Conservation (phyloP, 23 tunicate species). For the Ascidia mentula region DNA sequence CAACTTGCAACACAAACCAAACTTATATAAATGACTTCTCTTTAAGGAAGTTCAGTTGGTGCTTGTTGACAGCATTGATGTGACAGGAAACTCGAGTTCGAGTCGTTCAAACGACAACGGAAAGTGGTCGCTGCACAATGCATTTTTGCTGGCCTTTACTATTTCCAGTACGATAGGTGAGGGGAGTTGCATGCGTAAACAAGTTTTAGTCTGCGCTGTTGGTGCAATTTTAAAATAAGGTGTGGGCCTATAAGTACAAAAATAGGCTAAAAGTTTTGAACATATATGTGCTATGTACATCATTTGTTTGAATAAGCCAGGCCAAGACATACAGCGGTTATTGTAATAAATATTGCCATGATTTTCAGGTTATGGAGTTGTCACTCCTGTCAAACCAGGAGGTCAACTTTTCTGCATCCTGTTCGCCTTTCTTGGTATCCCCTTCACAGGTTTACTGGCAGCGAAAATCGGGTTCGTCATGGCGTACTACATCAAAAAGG, state of each 20-base stretch:
- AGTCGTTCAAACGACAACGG: neutral
- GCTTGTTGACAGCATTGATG: slow-evolving; percentile 7
- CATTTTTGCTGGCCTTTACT: slow-evolving; percentile 46
- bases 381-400: slow-evolving; percentile 56
- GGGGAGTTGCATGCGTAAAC: too few species aligned
- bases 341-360: neutral
- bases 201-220: too few species aligned
- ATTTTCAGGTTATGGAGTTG: slow-evolving; percentile 50
- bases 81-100: slow-evolving; percentile 33
- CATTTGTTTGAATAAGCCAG: too few species aligned
- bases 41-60: slow-evolving; percentile 37
- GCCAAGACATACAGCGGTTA: too few species aligned
- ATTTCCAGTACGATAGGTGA: slow-evolving; percentile 73
- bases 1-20: neutral
- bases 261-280: too few species aligned
- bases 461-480: slow-evolving; percentile 51
- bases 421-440: slow-evolving; percentile 56
- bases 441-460: slow-evolving; percentile 72
- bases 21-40: neutral
- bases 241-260: too few species aligned
- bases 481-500: slow-evolving; percentile 61
- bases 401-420: slow-evolving; percentile 55
- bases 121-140: slow-evolving; percentile 41
- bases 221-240: too few species aligned
- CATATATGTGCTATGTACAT: too few species aligned